Conservation (phyloP, 2,888 invertebrate species). For the Drosophila mimica region DNA sequence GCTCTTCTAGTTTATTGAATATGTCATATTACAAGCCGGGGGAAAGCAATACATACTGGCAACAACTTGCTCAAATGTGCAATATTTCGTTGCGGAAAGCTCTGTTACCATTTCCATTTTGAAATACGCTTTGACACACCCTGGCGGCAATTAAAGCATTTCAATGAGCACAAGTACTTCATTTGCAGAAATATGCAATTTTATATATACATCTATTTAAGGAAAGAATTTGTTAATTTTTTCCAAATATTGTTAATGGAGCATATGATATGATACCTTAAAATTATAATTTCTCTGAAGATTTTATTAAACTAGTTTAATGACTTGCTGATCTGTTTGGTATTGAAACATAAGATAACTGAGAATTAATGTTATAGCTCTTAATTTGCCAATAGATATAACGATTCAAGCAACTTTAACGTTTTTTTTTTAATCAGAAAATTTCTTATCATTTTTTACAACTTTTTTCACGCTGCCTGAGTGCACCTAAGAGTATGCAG, state of each 20-base stretch:
- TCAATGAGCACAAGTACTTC: not conserved
- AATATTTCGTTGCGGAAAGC: conserved; percentile 17
- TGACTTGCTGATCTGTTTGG: not conserved
- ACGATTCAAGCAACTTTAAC: no score
- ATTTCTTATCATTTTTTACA: no score
- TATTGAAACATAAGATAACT: not conserved
- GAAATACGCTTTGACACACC: conserved; percentile 6
- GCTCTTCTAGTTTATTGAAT: conserved; percentile 56
- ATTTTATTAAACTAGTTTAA: not conserved
- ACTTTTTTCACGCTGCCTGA: not conserved
- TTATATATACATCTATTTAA: not conserved
- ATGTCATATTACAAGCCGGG: conserved; percentile 25
- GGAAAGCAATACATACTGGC: conserved; percentile 32
- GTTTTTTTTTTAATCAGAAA: no score
- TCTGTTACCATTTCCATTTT: not conserved
- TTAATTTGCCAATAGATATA: no score
- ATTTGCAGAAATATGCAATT: no score
- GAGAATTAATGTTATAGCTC: no score
- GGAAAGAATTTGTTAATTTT: not conserved
- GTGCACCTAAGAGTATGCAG: not conserved
- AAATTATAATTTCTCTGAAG: not conserved
- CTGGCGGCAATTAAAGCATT: not conserved
- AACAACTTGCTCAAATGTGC: conserved; percentile 55
- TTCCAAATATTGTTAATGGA: no score
- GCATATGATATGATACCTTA: not conserved